Evolutionary conservation across 1,140 invertebrate species (phyloP).

Genomic region (Calliopsis andreniformis): DNA sequence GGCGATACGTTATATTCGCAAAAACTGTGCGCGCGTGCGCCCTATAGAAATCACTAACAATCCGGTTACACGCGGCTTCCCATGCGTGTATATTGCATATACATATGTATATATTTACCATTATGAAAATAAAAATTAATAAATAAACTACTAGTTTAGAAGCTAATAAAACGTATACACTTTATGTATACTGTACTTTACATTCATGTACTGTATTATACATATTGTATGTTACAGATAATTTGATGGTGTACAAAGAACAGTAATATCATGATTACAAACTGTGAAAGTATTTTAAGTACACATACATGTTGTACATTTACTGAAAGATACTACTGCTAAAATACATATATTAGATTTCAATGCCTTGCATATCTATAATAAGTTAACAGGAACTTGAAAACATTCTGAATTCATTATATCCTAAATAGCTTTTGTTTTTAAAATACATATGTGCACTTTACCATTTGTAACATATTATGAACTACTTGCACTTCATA

Average conservation of each 20-base stretch:
- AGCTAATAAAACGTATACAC: background rate
- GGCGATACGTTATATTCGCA: background rate
- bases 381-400: no score
- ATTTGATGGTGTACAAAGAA: background rate
- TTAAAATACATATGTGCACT: no score
- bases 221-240: background rate
- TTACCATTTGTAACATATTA: no score
- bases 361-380: no score
- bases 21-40: conserved; percentile 15
- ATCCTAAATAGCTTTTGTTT: no score
- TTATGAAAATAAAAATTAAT: background rate
- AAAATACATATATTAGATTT: no score
- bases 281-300: background rate
- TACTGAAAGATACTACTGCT: no score
- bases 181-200: no score
- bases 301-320: background rate
- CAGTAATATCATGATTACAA: background rate
- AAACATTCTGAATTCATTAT: no score
- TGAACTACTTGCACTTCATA: no score
- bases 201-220: background rate
- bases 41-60: background rate
- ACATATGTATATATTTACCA: no score
- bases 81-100: no score
- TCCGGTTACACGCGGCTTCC: background rate
- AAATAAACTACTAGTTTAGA: background rate